A percentile compares a stretch with the other conserved stretches of the same genome.
phyloP scores from a whole-genome alignment of 1,140 invertebrate genomes.

The Phymorhynchus buccinoides region DNA sequence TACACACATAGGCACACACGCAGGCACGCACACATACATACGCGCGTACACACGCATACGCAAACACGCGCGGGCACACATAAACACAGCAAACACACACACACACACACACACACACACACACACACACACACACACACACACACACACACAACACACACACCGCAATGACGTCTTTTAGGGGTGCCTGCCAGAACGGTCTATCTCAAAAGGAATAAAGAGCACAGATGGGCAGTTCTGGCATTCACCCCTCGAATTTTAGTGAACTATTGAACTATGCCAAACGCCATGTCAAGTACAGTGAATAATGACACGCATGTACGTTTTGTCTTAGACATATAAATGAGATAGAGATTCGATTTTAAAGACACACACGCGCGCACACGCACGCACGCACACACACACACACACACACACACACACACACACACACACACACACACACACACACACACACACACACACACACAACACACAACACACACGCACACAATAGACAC shows the following conservation, averaged over 20 bases:
- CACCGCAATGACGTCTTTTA: too few relatives aligned
- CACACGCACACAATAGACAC: not conserved
- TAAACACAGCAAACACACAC: too few relatives aligned
- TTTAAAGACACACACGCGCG: not conserved
- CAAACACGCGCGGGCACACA: too few relatives aligned
- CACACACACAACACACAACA: not conserved
- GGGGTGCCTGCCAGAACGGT: too few relatives aligned
- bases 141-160: not conserved
- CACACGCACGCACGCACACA: not conserved
- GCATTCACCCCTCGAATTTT: too few relatives aligned
- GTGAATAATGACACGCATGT: not conserved
- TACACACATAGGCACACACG: not conserved
- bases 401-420: not conserved
- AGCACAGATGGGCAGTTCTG: too few relatives aligned
- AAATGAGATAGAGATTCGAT: not conserved
- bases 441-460: not conserved
- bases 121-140: not conserved
- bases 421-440: not conserved
- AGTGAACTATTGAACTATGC: too few relatives aligned
- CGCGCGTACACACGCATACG: not conserved
- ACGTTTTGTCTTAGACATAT: not conserved
- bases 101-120: not conserved
- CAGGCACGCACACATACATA: not conserved
- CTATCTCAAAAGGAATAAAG: too few relatives aligned
- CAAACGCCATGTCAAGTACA: too few relatives aligned